Evolutionary conservation across 2,797 vertebrate species (phyloP).

Genomic region (Gephyroberyx darwinii): DNA sequence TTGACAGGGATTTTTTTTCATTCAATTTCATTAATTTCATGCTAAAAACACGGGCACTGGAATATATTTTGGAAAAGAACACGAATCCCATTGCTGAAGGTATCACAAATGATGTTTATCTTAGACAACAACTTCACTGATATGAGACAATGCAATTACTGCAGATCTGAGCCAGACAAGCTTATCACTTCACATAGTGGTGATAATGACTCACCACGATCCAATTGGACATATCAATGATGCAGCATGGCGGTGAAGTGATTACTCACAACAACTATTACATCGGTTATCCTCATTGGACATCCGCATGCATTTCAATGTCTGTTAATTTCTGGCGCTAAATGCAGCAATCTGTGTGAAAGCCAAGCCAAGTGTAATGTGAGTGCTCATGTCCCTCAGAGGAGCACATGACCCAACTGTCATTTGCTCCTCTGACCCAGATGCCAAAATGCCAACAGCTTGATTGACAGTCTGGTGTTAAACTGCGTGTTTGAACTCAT

Average conservation of each 20-base stretch:
- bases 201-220: slow-evolving; percentile 38
- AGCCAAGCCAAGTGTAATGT: slow-evolving; percentile 56
- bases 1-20: slow-evolving; percentile 3
- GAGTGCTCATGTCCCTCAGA: slow-evolving; percentile 74
- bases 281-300: slow-evolving; percentile 36
- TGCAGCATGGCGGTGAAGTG: slow-evolving; percentile 32
- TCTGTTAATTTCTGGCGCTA: slow-evolving; percentile 40
- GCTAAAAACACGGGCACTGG: background rate
- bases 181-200: slow-evolving; percentile 29
- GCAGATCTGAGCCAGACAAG: slow-evolving; percentile 35
- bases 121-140: slow-evolving; percentile 11
- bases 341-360: slow-evolving; percentile 55
- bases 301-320: slow-evolving; percentile 34
- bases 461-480: slow-evolving; percentile 82
- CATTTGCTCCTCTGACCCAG: slow-evolving; percentile 33
- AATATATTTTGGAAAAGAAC: slow-evolving; percentile 16
- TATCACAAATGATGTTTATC: slow-evolving; percentile 1
- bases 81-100: background rate
- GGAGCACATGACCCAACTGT: slow-evolving; percentile 74
- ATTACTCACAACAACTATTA: slow-evolving; percentile 32
- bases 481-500: slow-evolving; percentile 81
- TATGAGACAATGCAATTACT: slow-evolving; percentile 27
- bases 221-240: slow-evolving; percentile 33
- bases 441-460: slow-evolving; percentile 78
- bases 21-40: background rate